Percentiles rank a stretch among this genome's conserved stretches.
These are phyloP conservation scores for Endomychus coccineus DNA, from an alignment of 2,888 invertebrate genomes.

Conservation along the genomic window DNA sequence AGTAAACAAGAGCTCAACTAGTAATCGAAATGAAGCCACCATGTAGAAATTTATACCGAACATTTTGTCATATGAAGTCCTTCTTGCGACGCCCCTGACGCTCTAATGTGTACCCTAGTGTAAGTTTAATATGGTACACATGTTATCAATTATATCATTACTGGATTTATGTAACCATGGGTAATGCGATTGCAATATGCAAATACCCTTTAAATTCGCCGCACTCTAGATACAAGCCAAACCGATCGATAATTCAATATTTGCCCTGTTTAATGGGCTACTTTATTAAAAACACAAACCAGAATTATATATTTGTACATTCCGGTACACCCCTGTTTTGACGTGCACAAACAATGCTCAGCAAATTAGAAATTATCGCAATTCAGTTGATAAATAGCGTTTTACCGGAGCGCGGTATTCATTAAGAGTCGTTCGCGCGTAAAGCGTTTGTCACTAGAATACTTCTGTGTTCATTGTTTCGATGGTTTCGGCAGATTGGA, in stretches of 20 bases:
- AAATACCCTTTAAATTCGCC: constrained; percentile 28
- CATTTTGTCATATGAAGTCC: no score
- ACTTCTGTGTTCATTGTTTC: no score
- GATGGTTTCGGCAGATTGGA: no score
- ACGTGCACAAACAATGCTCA: neutral
- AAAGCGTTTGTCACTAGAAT: no score
- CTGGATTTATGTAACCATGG: constrained; percentile 33
- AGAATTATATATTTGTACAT: constrained; percentile 15
- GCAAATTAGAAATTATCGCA: constrained; percentile 1
- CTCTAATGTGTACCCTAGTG: no score
- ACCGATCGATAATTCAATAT: constrained; percentile 27
- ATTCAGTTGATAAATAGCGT: no score
- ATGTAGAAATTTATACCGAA: no score
- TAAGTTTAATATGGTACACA: constrained; percentile 20
- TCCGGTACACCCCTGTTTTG: neutral
- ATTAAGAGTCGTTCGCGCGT: no score
- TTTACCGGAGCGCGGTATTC: no score
- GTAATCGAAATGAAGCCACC: no score
- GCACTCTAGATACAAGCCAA: constrained; percentile 20
- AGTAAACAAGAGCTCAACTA: no score
- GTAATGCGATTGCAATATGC: constrained; percentile 32
- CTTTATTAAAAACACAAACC: constrained; percentile 21
- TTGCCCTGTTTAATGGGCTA: constrained; percentile 22
- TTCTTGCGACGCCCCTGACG: no score
- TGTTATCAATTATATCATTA: constrained; percentile 36